These are phyloP conservation scores for Peromyscus melanophrys DNA, from an alignment of 2,797 vertebrate genomes.

Conservation along the genomic window DNA sequence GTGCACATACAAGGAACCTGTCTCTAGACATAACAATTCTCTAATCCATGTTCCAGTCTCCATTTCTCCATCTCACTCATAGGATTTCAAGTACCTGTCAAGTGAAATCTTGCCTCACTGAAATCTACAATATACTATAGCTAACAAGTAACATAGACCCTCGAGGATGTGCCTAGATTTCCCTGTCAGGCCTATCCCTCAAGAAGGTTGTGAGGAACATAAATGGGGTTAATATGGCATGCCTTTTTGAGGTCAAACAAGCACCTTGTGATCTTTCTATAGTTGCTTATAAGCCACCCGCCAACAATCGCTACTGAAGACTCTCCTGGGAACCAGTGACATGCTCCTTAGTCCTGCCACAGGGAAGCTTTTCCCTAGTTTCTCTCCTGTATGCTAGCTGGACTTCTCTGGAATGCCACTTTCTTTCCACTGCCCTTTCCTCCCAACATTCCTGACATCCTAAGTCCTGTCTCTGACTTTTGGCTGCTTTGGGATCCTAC, in stretches of 20 bases:
- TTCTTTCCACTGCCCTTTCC: not conserved
- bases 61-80: not conserved
- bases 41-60: not conserved
- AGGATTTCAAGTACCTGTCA: constrained; percentile 1
- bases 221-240: not conserved
- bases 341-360: not conserved
- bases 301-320: not conserved
- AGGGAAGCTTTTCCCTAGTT: not conserved
- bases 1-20: not conserved
- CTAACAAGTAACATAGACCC: constrained; percentile 19
- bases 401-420: not conserved
- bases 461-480: not conserved
- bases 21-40: not conserved
- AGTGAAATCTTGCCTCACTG: not conserved
- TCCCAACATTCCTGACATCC: not conserved
- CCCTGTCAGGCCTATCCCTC: not conserved
- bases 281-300: not conserved
- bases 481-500: too few relatives aligned
- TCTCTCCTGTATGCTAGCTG: not conserved
- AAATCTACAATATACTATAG: not conserved
- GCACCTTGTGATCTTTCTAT: not conserved
- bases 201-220: constrained; percentile 21
- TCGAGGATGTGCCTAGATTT: not conserved
- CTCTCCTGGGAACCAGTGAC: not conserved
- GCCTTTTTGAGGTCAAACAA: not conserved